Evolutionary conservation across 2,113 vertebrate species (phyloP).

Genomic region (Otus sunia): DNA sequence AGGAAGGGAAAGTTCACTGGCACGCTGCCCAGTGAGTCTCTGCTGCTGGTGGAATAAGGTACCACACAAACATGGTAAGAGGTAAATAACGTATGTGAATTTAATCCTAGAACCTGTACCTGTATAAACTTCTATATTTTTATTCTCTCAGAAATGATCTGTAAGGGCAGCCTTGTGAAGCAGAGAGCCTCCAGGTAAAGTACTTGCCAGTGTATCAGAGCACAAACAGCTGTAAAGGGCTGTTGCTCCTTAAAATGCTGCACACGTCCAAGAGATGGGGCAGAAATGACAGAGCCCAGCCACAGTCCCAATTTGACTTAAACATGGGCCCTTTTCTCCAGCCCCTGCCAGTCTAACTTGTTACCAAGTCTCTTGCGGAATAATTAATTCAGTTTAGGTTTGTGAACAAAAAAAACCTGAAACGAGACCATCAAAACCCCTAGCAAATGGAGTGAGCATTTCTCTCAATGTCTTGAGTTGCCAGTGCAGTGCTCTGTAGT

Average conservation of each 20-base stretch:
- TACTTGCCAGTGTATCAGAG: accelerated
- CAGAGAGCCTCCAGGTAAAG: background rate
- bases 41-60: background rate
- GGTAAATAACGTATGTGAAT: background rate
- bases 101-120: background rate
- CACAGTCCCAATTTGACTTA: background rate
- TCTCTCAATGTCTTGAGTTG: background rate
- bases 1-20: background rate
- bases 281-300: background rate
- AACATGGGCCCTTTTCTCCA: background rate
- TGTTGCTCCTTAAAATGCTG: background rate
- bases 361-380: background rate
- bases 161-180: background rate
- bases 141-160: background rate
- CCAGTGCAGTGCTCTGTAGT: background rate
- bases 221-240: no score
- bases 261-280: accelerated
- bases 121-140: accelerated
- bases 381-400: background rate
- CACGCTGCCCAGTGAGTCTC: background rate
- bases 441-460: accelerated
- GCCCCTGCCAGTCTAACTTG: background rate
- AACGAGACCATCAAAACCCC: background rate
- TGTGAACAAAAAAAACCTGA: background rate
- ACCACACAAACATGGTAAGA: background rate